Conservation (phyloP, 2,888 invertebrate species). For the Himalopsyche kuldschensis region DNA sequence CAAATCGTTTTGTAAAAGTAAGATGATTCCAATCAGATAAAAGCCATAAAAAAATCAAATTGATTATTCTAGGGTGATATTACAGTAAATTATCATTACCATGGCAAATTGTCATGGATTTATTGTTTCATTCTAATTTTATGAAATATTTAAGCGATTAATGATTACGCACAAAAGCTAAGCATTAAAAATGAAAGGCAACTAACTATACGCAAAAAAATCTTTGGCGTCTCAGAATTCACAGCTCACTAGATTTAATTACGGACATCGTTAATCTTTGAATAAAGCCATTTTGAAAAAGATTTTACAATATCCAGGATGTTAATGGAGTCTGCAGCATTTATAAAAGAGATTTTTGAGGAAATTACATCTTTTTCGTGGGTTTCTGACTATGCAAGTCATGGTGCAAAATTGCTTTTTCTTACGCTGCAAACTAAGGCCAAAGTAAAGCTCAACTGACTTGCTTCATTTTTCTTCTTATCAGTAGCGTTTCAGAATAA, state of each 20-base stretch:
- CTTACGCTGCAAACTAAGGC: neutral
- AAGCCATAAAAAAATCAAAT: no score
- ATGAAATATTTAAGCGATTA: neutral
- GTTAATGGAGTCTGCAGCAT: neutral
- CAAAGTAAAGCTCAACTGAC: neutral
- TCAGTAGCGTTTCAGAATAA: neutral
- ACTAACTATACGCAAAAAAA: neutral
- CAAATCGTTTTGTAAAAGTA: no score
- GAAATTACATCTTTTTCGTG: neutral
- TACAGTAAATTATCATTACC: neutral
- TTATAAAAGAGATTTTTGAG: neutral
- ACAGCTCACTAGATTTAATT: neutral
- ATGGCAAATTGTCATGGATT: neutral
- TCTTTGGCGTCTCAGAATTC: neutral
- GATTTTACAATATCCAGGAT: neutral
- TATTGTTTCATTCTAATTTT: neutral
- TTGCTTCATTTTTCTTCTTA: neutral
- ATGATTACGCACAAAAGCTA: neutral
- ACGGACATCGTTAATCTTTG: neutral
- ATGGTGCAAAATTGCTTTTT: slow-evolving; percentile 26
- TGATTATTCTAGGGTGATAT: neutral
- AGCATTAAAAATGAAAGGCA: neutral
- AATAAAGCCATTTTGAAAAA: neutral
- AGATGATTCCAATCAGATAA: no score
- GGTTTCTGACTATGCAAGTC: slow-evolving; percentile 20